phyloP scores from a whole-genome alignment of 2,888 invertebrate species.

The Drosophila putrida region DNA sequence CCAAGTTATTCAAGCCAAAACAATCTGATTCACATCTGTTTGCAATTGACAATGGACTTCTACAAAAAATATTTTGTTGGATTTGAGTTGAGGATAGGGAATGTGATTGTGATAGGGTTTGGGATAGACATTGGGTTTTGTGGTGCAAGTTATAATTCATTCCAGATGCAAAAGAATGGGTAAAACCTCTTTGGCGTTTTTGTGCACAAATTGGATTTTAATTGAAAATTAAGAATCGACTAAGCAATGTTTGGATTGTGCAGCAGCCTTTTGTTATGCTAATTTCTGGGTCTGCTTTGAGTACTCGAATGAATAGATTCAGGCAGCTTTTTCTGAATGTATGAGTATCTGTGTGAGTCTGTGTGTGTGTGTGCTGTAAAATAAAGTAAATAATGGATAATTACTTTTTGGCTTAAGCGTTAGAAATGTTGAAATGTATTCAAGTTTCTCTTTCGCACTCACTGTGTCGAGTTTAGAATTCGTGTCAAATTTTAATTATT shows the following conservation, averaged over 20 bases:
- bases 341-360: constrained; percentile 19
- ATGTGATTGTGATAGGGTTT: neutral
- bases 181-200: constrained; percentile 55
- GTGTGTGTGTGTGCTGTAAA: constrained; percentile 49
- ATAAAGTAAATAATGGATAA: constrained; percentile 79
- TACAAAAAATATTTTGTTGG: constrained; percentile 30
- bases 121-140: neutral
- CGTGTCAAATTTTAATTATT: constrained; percentile 66
- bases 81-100: constrained; percentile 4
- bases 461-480: constrained; percentile 4
- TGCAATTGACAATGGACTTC: constrained; percentile 47
- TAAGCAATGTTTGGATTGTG: constrained; percentile 79
- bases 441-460: constrained; percentile 10
- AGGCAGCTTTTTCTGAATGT: constrained; percentile 16
- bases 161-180: constrained; percentile 23
- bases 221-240: constrained; percentile 82
- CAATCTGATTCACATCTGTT: constrained; percentile 31
- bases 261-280: constrained; percentile 78
- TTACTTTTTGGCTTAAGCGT: constrained; percentile 77
- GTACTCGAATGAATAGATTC: constrained; percentile 61
- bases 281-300: constrained; percentile 58
- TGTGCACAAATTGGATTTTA: constrained; percentile 79
- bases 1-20: constrained; percentile 33
- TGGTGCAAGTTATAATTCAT: constrained; percentile 57
- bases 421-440: constrained; percentile 55